Conservation (phyloP, 2,797 vertebrate genomes). For the Phoeniculus purpureus region DNA sequence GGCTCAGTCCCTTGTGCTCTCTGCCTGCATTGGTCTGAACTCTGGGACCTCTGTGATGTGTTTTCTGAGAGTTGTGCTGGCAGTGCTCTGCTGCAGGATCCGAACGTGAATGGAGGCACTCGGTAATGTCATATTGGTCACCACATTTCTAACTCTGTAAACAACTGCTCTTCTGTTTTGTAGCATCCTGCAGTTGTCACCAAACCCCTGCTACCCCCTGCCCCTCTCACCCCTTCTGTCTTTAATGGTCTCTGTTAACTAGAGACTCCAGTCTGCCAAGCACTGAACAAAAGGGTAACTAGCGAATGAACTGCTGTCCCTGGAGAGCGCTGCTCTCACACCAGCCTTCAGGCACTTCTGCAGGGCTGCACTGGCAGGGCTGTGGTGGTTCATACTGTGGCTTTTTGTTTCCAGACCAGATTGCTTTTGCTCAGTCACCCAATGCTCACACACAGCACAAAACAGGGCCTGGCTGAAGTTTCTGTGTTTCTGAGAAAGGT, state of each 20-base stretch:
- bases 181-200: conserved; percentile 34
- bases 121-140: background rate
- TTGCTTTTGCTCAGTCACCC: conserved; percentile 3
- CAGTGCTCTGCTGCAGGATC: background rate
- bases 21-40: background rate
- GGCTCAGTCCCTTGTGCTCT: background rate
- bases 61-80: conserved; percentile 7
- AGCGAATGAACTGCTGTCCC: background rate
- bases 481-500: background rate
- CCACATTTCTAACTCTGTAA: conserved; percentile 24
- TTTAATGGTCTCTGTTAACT: background rate
- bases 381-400: background rate
- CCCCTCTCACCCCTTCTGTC: background rate
- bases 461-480: background rate
- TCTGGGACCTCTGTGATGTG: background rate
- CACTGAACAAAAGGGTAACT: background rate
- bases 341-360: background rate
- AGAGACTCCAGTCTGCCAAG: background rate
- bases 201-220: background rate
- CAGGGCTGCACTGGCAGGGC: background rate
- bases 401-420: background rate
- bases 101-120: background rate
- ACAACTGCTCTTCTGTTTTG: conserved; percentile 21
- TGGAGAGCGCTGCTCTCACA: background rate
- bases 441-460: conserved; percentile 4